A percentile compares a stretch with the other conserved stretches of the same genome.
phyloP scores from a whole-genome alignment of 2,113 vertebrate genomes.

The Leucopsar rothschildi region DNA sequence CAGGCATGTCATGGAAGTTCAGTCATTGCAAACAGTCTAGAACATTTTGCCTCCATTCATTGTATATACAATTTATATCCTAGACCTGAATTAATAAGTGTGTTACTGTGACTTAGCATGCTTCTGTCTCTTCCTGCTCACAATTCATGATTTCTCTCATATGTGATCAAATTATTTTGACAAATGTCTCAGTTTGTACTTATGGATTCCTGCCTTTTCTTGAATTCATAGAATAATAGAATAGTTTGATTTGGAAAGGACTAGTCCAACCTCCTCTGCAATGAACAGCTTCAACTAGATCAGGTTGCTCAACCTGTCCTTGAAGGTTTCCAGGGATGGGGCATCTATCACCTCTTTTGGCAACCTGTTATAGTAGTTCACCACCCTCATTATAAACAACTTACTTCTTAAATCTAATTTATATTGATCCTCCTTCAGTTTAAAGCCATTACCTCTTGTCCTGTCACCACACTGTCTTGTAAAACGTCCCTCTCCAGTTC shows the following conservation, averaged over 20 bases:
- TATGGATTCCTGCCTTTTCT: not conserved
- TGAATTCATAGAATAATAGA: not conserved
- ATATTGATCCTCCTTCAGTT: not conserved
- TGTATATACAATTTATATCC: not conserved
- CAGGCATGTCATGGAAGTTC: not conserved
- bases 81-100: not conserved
- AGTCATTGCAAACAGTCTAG: not conserved
- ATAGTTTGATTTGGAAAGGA: not conserved
- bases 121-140: not conserved
- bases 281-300: not conserved
- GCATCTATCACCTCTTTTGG: not conserved
- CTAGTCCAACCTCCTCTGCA: not conserved
- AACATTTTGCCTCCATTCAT: not conserved
- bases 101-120: not conserved
- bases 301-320: not conserved
- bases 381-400: not conserved
- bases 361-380: not conserved
- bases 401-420: not conserved
- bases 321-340: not conserved
- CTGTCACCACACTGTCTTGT: not conserved
- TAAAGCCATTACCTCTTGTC: not conserved
- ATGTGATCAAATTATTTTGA: constrained; percentile 20
- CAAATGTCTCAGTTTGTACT: not conserved
- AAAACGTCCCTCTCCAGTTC: not conserved
- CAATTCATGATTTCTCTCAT: not conserved